phyloP scores from a whole-genome alignment of 2,113 vertebrate species.

The Thamnophis sirtalis region DNA sequence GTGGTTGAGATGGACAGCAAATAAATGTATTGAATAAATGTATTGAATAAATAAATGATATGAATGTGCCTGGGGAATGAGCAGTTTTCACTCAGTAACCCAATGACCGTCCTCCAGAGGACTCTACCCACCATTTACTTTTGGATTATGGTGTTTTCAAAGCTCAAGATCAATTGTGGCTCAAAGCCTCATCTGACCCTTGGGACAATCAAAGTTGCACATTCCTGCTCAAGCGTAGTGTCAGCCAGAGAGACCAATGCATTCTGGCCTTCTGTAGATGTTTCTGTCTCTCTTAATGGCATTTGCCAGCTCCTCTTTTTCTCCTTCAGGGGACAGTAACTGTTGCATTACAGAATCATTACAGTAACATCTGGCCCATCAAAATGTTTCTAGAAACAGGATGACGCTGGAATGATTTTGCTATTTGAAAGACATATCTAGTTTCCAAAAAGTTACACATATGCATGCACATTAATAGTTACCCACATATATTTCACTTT shows the following conservation, averaged over 20 bases:
- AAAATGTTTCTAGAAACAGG: conserved; percentile 34
- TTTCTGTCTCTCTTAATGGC: conserved; percentile 15
- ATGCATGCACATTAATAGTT: neutral
- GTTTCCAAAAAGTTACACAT: conserved; percentile 24
- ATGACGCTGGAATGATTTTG: neutral
- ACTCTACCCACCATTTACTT: neutral
- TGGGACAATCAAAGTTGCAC: neutral
- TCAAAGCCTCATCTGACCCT: neutral
- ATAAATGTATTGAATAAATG: neutral
- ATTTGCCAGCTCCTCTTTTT: neutral
- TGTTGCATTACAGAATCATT: conserved; percentile 15
- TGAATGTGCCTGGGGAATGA: neutral
- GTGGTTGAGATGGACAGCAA: neutral
- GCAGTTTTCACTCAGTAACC: neutral
- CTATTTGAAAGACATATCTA: conserved; percentile 42
- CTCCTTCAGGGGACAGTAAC: conserved; percentile 26
- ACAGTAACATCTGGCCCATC: conserved; percentile 36
- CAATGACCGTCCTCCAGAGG: neutral
- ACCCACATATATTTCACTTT: conserved; percentile 35
- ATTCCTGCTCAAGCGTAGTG: conserved; percentile 29
- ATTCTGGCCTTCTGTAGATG: neutral
- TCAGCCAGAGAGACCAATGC: conserved; percentile 19
- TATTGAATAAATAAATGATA: neutral
- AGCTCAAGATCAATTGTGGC: neutral
- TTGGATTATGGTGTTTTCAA: neutral